phyloP scores from a whole-genome alignment of 2,888 invertebrate species.

The Drosophila peninsularis region DNA sequence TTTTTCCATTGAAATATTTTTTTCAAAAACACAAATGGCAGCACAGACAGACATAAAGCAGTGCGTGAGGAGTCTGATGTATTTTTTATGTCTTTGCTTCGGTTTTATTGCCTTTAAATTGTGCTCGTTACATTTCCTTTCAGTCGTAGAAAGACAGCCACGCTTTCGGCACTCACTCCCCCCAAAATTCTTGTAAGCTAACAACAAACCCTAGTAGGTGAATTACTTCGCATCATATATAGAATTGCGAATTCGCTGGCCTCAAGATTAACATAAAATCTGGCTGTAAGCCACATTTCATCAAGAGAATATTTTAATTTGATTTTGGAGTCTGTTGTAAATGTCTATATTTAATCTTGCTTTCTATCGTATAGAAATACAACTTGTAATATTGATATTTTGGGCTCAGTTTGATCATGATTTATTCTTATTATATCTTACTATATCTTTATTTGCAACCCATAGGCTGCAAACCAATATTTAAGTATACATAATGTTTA shows the following conservation, averaged over 20 bases:
- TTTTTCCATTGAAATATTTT: conserved; percentile 59
- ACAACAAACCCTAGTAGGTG: conserved; percentile 23
- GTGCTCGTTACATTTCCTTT: conserved; percentile 64
- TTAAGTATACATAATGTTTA: no score
- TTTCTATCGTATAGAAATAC: no score
- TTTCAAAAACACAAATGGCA: conserved; percentile 41
- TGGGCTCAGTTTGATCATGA: no score
- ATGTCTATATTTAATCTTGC: neutral
- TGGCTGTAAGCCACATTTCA: conserved; percentile 13
- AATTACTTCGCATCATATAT: conserved; percentile 38
- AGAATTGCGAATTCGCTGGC: conserved; percentile 9
- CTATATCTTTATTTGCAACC: no score
- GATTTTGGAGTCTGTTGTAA: no score
- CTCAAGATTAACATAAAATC: conserved; percentile 17
- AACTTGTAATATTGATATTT: neutral
- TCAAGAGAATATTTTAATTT: conserved; percentile 12
- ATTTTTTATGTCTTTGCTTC: conserved; percentile 70
- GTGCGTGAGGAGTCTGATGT: conserved; percentile 62
- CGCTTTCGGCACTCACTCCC: conserved; percentile 10
- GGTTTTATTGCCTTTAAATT: conserved; percentile 75
- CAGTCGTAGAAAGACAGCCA: neutral
- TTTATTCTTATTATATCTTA: neutral
- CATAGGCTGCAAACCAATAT: no score
- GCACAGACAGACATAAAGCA: conserved; percentile 4
- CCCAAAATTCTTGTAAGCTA: conserved; percentile 26